These are phyloP conservation scores for Synergus umbraculus DNA, from an alignment of 2,888 invertebrate species.

Conservation along the genomic window DNA sequence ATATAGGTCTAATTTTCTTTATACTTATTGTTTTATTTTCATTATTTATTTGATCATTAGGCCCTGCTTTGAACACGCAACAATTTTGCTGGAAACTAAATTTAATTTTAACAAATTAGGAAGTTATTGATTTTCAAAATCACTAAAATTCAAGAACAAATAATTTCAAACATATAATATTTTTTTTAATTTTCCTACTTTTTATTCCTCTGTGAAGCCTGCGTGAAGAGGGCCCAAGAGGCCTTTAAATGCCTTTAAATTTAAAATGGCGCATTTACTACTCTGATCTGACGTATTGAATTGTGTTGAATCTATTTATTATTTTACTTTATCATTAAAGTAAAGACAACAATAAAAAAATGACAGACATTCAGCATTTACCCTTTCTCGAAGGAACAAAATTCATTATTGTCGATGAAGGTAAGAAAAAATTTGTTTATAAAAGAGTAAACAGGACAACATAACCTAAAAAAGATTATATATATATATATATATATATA, in stretches of 20 bases:
- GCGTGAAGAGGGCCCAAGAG: no score
- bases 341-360: neutral
- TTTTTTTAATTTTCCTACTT: neutral
- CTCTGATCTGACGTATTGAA: no score
- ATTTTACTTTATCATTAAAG: neutral
- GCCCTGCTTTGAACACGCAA: neutral
- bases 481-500: no score
- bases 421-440: constrained; percentile 57
- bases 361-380: constrained; percentile 62
- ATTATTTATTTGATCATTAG: neutral
- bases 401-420: constrained; percentile 70
- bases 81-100: neutral
- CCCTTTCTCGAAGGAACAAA: constrained; percentile 63
- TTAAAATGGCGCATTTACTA: neutral
- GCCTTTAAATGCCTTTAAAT: no score
- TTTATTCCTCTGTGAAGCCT: no score
- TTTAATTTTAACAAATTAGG: neutral
- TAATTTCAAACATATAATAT: neutral
- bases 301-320: no score
- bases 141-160: neutral
- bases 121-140: neutral
- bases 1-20: neutral
- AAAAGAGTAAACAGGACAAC: no score
- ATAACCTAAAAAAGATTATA: no score
- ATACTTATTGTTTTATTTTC: neutral